Base-by-base conservation (phyloP, 2,797 vertebrate species). In the Aeoliscus strigatus region DNA sequence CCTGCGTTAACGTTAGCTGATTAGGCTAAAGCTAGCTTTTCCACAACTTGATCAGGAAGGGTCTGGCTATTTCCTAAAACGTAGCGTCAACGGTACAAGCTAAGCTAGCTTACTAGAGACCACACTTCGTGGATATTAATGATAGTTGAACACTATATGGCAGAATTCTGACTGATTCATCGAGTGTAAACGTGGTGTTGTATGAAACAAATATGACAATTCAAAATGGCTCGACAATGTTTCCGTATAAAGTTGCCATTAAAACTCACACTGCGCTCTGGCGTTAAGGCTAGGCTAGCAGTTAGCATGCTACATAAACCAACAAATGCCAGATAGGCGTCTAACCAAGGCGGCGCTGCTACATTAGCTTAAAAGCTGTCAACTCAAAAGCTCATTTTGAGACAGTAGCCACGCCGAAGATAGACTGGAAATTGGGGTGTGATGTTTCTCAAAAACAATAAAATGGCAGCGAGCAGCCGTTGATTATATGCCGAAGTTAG, bases 301-400 rank as follows among this genome's bases (percentile, higher is more conserved):
- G 45, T 40, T 81, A 76, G 41, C 65, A 68, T 48, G 66, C 74
- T 66, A 71, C 9, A 28, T 29, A 28, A 43, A 15, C 14, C 25
- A 61, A 66, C 60, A 56, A 70, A 65, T 35, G 26, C 28, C 48
- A 68, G 55, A 37, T 9, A 29, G 16, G 13, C 27, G 37, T 42
- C 52, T 42, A 51, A 53, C 48, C 56, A 29, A 25, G 13, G 9
- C 9, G 8, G 9, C 26, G 43, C 6, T 55, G 72, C 70, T 73
- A 71, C 43, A 39, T 51, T 72, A 75, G 70, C 66, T n/a, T 12
- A 9, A 38, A 28, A 71, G 49, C 77, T 85, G 81, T 85, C 82
- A 84, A 70, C 60, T 30, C 55, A 9, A 28, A 39, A 49, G 23
- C 21, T 27, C 35, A 2, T 17, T 26, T 0, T 2, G 10, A 43